A percentile compares a stretch with the other conserved stretches of the same genome.
phyloP scores from a whole-genome alignment of 1,140 invertebrate genomes.

The Camponotus floridanus region DNA sequence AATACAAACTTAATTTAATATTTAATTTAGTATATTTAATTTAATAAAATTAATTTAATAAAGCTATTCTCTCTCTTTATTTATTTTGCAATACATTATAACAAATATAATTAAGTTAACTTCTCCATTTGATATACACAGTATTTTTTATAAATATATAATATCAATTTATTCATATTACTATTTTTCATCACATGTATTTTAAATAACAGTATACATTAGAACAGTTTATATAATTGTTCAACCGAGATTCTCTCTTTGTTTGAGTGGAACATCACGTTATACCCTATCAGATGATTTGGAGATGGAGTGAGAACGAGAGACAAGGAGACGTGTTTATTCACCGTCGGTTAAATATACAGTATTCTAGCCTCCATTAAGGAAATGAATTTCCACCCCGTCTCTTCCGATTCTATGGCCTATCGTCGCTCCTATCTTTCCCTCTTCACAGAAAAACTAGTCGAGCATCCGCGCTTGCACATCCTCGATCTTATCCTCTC shows the following conservation, averaged over 20 bases:
- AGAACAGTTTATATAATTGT: conserved; percentile 8
- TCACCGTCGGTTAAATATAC: conserved; percentile 70
- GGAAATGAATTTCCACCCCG: conserved; percentile 77
- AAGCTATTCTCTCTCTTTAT: too few relatives aligned
- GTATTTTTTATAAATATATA: background rate
- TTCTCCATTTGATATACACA: background rate
- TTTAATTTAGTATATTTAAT: too few relatives aligned
- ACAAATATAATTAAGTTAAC: background rate
- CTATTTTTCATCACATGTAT: background rate
- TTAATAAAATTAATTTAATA: too few relatives aligned
- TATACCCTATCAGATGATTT: conserved; percentile 1
- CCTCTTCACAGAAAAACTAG: conserved; percentile 18
- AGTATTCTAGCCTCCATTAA: conserved; percentile 78
- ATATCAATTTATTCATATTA: background rate
- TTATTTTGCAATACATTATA: background rate
- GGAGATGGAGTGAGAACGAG: background rate
- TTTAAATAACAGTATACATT: background rate
- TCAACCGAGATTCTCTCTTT: background rate
- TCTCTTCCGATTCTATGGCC: conserved; percentile 46
- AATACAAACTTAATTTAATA: too few relatives aligned
- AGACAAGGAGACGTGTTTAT: conserved; percentile 69
- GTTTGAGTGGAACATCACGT: background rate
- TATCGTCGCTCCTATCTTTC: background rate
- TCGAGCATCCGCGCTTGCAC: background rate
- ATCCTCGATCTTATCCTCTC: background rate